Base-by-base conservation (phyloP, 2,888 invertebrate species). In the Stenoptilia bipunctidactyla region DNA sequence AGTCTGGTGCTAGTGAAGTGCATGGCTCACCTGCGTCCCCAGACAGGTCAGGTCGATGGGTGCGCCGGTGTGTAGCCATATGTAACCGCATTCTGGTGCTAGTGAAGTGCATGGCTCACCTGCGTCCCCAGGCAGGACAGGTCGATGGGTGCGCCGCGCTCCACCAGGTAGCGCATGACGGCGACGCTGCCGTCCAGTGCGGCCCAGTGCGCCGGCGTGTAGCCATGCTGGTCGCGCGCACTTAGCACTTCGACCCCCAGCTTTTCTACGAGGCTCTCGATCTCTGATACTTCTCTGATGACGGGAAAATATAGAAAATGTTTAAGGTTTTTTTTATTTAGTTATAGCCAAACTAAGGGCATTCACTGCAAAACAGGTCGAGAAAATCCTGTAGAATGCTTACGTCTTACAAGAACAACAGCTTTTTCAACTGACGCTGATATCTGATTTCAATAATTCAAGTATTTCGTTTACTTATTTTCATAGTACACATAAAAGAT, bases 121-220 rank as follows among this genome's bases (percentile, higher is more conserved):
- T 94, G 92, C 1, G 93, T 94, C 37, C 95, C 94, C 37, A 94
- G 82, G 55, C 95, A 95, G 0, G 94, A 91, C 33, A 94, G 85
- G 72, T 96, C 94, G 4, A 96, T 89, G 0, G 94, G 93, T 2
- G 92, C 93, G 15, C 89, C 91, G 39, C 92, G 82, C 61, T 95
- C 94, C 12, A 95, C 90, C 40, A 96, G 85, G 61, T 93, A 94
- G 3, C 94, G 86, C 89, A 96, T 92, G 40, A 96, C 89, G 50
- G 94, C 92, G n/a, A 93, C 91, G 63, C 94, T 94, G 20, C 96
- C 96, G 61, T 95, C 94, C 37, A 96, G 80, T 34, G 93, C 92
- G 0, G 92, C 93, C 96, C 96, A 96, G 67, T 96, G 96, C 14
- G 94, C 94, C 0, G 95, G 94, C 0, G 96, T 96, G 70, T 96